A percentile compares a stretch with the other conserved stretches of the same genome.
phyloP scores from a whole-genome alignment of 2,113 vertebrate species.

The Perccottus glenii region DNA sequence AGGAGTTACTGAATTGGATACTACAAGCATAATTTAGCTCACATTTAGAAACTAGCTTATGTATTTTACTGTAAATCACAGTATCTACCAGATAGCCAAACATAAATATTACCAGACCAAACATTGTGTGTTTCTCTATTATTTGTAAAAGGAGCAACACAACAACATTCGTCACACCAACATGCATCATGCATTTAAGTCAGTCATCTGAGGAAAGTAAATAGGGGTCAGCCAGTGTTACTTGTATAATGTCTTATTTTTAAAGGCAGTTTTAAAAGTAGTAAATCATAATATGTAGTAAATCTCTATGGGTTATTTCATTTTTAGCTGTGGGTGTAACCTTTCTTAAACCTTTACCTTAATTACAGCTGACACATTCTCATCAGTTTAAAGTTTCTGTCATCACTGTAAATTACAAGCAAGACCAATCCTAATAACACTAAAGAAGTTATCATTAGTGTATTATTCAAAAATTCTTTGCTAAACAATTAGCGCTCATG shows the following conservation, averaged over 20 bases:
- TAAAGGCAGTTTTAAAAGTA: too few relatives aligned
- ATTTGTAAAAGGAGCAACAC: conserved; percentile 4
- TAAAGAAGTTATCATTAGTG: conserved; percentile 28
- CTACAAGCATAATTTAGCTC: too few relatives aligned
- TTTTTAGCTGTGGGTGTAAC: conserved; percentile 1
- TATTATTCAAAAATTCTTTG: conserved; percentile 8
- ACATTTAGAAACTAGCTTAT: too few relatives aligned
- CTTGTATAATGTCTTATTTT: too few relatives aligned
- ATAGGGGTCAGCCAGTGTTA: background rate
- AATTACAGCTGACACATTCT: conserved; percentile 11
- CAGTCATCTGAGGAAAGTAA: conserved; percentile 10
- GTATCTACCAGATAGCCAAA: background rate
- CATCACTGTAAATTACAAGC: conserved; percentile 6
- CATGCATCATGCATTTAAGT: conserved; percentile 14
- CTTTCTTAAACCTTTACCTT: conserved; percentile 11
- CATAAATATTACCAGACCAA: conserved; percentile 21
- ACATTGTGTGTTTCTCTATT: background rate
- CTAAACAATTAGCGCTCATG: background rate
- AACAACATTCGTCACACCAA: conserved; percentile 15
- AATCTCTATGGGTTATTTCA: conserved; percentile 24
- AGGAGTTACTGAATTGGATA: too few relatives aligned
- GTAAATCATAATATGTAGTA: conserved; percentile 1
- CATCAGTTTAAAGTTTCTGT: conserved; percentile 27
- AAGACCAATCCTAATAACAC: conserved; percentile 10
- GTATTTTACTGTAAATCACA: too few relatives aligned